Conservation (phyloP, 2,113 vertebrate genomes). For the Lontra canadensis region DNA sequence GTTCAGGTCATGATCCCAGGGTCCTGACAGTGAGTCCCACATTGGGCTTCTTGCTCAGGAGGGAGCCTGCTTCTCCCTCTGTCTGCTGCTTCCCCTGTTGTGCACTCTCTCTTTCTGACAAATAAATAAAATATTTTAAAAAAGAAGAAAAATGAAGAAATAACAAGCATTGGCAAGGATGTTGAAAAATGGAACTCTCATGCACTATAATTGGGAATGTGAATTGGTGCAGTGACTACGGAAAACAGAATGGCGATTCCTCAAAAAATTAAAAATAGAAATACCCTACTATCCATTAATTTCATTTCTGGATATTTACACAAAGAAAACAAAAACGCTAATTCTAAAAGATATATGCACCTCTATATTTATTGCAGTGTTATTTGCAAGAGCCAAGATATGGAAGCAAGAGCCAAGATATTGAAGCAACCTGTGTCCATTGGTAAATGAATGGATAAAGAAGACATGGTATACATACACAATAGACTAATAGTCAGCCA, state of each 20-base stretch:
- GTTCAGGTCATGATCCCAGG: no score
- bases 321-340: background rate
- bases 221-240: background rate
- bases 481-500: background rate
- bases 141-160: background rate
- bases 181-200: background rate
- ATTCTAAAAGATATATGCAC: background rate
- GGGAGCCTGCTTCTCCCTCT: no score
- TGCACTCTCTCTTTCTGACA: no score
- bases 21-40: no score
- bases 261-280: background rate
- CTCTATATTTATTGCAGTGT: background rate
- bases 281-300: background rate
- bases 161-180: background rate
- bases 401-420: background rate
- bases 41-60: no score
- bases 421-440: background rate
- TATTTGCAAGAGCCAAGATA: background rate
- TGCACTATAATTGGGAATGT: background rate
- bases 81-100: no score
- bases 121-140: no score
- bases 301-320: background rate
- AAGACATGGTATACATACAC: background rate
- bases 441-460: background rate
- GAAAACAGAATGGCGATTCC: background rate